Evolutionary conservation across 2,888 invertebrate genomes (phyloP).

Genomic region (Epiperipatus broadwayi): DNA sequence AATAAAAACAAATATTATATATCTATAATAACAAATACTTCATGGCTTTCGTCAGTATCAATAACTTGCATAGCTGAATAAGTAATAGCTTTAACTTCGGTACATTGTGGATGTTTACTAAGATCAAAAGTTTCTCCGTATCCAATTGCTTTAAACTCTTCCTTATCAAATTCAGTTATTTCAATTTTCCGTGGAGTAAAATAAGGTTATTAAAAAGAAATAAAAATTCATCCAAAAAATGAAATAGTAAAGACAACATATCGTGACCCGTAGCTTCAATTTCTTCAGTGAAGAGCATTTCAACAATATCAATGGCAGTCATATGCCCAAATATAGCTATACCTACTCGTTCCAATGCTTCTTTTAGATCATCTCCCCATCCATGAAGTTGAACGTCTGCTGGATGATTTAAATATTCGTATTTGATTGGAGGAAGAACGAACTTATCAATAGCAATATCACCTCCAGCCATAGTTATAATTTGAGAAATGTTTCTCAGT

Average conservation of each 20-base stretch:
- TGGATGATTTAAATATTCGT: constrained; percentile 79
- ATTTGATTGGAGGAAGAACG: constrained; percentile 45
- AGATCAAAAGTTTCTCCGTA: constrained; percentile 87
- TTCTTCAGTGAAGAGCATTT: constrained; percentile 52
- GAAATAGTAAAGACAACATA: constrained; percentile 63
- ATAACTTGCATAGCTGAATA: constrained; percentile 93
- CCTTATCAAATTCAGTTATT: constrained; percentile 64
- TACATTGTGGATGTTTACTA: constrained; percentile 80
- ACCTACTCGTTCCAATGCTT: constrained; percentile 83
- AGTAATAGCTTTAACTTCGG: constrained; percentile 97
- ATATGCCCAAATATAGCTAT: constrained; percentile 95
- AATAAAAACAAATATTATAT: too few species aligned
- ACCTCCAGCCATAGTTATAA: too few species aligned
- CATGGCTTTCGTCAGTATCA: constrained; percentile 43
- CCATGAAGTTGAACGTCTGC: constrained; percentile 96
- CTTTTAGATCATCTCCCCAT: constrained; percentile 68
- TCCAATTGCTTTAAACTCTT: constrained; percentile 46
- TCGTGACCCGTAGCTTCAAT: constrained; percentile 69
- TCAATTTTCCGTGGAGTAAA: too few species aligned
- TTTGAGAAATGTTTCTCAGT: too few species aligned
- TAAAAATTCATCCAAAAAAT: constrained; percentile 81
- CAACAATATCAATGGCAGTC: constrained; percentile 70
- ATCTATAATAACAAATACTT: constrained; percentile 94
- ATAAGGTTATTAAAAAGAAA: constrained; percentile 79
- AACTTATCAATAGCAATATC: constrained; percentile 42